phyloP scores from a whole-genome alignment of 2,888 invertebrate genomes.

The Platerodrilus igneus region DNA sequence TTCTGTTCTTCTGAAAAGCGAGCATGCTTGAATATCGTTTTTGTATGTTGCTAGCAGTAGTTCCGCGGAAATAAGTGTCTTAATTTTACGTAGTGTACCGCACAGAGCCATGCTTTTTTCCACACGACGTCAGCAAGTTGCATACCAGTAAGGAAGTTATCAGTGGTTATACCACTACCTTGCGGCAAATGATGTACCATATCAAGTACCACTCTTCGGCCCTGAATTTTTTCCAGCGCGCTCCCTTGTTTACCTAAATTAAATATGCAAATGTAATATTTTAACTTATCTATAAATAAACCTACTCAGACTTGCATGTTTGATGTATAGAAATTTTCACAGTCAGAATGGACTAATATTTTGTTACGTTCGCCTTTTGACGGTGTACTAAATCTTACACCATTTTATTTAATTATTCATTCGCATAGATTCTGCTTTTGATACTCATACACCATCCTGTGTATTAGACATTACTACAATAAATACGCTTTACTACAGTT shows the following conservation, averaged over 20 bases:
- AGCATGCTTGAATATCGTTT: constrained; percentile 11
- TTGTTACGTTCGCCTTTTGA: too few relatives aligned
- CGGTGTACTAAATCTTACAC: too few relatives aligned
- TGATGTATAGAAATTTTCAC: constrained; percentile 9
- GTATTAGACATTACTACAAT: too few relatives aligned
- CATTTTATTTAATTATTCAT: too few relatives aligned
- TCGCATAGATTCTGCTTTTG: too few relatives aligned
- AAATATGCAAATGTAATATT: constrained; percentile 3
- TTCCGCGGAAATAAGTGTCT: constrained; percentile 9
- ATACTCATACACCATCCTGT: too few relatives aligned
- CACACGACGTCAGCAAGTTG: constrained; percentile 9
- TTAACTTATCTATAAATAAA: constrained; percentile 5
- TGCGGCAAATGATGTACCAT: constrained; percentile 10
- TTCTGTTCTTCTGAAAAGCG: constrained; percentile 10
- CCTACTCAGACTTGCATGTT: constrained; percentile 5
- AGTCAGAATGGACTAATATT: constrained; percentile 12
- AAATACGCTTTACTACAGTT: too few relatives aligned
- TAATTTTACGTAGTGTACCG: too few relatives aligned
- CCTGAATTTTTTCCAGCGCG: too few relatives aligned
- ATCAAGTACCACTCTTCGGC: constrained; percentile 12
- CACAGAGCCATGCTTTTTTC: too few relatives aligned
- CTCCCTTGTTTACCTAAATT: constrained; percentile 10
- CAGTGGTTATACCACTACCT: constrained; percentile 13
- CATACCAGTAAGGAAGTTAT: constrained; percentile 13
- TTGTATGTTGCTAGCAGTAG: constrained; percentile 6